A percentile compares a stretch with the other conserved stretches of the same genome.
Evolutionary conservation across 1,140 invertebrate species (phyloP).

Genomic region (Cydia splendana): DNA sequence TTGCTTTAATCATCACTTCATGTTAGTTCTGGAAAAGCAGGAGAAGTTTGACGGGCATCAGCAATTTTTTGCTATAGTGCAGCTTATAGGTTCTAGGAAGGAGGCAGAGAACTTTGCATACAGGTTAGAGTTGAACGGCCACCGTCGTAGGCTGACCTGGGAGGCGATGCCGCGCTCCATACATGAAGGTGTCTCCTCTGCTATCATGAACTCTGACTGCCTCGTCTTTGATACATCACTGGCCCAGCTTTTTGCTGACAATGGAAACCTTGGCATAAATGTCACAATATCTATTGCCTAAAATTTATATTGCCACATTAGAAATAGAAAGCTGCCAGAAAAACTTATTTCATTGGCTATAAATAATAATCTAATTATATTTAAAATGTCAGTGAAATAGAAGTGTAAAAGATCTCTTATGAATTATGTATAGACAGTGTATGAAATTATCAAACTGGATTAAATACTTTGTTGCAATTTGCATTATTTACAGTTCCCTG

Average conservation of each 20-base stretch:
- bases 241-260: conserved; percentile 99
- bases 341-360: conserved; percentile 42
- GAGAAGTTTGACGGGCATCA: conserved; percentile 98
- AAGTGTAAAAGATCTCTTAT: conserved; percentile 35
- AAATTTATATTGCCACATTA: conserved; percentile 47
- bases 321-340: conserved; percentile 41
- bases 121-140: conserved; percentile 97
- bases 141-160: conserved; percentile 96
- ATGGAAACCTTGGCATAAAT: conserved; percentile 99
- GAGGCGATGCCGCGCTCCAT: conserved; percentile 99
- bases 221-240: conserved; percentile 99
- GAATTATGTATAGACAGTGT: conserved; percentile 38
- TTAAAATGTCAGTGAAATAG: conserved; percentile 43
- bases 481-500: conserved; percentile 38
- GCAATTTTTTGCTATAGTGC: conserved; percentile 99
- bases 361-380: conserved; percentile 48
- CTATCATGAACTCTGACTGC: conserved; percentile 99
- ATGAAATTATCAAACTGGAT: conserved; percentile 37
- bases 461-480: conserved; percentile 46
- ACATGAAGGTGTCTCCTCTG: conserved; percentile 98
- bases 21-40: conserved; percentile 99
- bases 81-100: conserved; percentile 98
- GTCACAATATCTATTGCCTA: conserved; percentile 97
- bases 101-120: conserved; percentile 99
- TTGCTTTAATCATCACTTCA: conserved; percentile 99